Percentiles rank a stretch among this genome's conserved stretches.
Evolutionary conservation across 2,113 vertebrate genomes (phyloP).

Genomic region (Ciconia maguari): DNA sequence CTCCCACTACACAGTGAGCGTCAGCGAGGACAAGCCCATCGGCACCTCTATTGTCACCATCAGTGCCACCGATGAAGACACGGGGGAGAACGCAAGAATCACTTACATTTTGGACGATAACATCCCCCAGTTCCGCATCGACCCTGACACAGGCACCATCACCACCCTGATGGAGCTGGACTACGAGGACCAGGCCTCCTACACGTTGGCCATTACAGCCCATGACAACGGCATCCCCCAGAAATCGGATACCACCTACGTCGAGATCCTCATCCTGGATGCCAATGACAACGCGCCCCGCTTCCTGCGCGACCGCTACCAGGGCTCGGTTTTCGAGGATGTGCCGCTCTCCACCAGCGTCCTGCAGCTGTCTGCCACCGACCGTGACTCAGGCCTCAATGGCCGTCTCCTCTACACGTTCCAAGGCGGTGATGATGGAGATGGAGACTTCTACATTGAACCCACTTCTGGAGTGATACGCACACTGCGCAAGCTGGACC

Average conservation of each 20-base stretch:
- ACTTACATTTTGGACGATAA: slow-evolving; percentile 93
- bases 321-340: slow-evolving; percentile 89
- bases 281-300: slow-evolving; percentile 90
- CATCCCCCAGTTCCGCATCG: slow-evolving; percentile 91
- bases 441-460: slow-evolving; percentile 92
- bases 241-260: slow-evolving; percentile 91
- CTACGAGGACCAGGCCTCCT: slow-evolving; percentile 93
- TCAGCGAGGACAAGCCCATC: slow-evolving; percentile 86
- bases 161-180: slow-evolving; percentile 91
- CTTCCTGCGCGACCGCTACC: slow-evolving; percentile 88
- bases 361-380: slow-evolving; percentile 91
- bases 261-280: slow-evolving; percentile 91
- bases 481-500: slow-evolving; percentile 88
- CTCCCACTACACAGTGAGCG: slow-evolving; percentile 86
- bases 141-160: slow-evolving; percentile 88
- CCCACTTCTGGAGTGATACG: slow-evolving; percentile 92
- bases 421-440: slow-evolving; percentile 89
- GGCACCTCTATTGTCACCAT: slow-evolving; percentile 90
- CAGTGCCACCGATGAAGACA: slow-evolving; percentile 92
- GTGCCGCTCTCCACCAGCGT: slow-evolving; percentile 87
- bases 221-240: slow-evolving; percentile 94
- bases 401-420: slow-evolving; percentile 91
- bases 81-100: slow-evolving; percentile 92
- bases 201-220: slow-evolving; percentile 90
- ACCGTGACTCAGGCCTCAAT: slow-evolving; percentile 88